Evolutionary conservation across 2,113 vertebrate genomes (phyloP), one percentile per base, ranked within the genome.

Genomic region (Tachysurus vachellii): DNA sequence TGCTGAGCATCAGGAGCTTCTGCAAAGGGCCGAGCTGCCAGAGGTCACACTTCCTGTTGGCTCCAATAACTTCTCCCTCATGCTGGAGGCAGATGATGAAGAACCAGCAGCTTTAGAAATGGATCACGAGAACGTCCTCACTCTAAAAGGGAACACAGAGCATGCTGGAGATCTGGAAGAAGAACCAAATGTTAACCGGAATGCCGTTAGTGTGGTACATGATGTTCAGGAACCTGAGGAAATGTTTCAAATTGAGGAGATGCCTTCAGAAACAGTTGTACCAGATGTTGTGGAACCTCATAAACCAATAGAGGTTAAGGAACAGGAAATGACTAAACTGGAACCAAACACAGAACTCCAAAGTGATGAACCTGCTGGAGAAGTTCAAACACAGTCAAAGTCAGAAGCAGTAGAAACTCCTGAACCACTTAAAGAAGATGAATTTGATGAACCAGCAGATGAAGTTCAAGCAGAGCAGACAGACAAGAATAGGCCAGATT

Each of bases 21-120:
- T 95, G 10, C 92, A 93, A 2, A 89, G 88, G 71, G 90, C 31
- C 0, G 95, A 94, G 61, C 36, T 93, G 68, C 91, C 95, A 0
- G 96, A 94, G 28, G 53, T 56, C 5, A 94, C 94, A 6, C 91
- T 56, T 21, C 92, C 94, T 84, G 90, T 94, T 17, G 47, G 93
- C 86, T 94, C 95, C 11, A 92, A 92, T 88, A 93, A 93, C 90
- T 98, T 99, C 92, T 96, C 95, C n/a, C 95, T 99, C 86, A 95
- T 98, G 90, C 88, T 98, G 91, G 97, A 99, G 92, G 92, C 95
- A 87, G 97, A 97, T 68, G 96, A 96, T 83, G 31, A 88, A 44
- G 83, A 87, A 70, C 71, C 83, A 21, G 76, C 12, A 5, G 21
- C 59, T 88, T 79, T 80, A 79, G 86, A 89, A 75, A 23, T 76